Conservation (phyloP, 2,888 invertebrate species). For the Ceratothoa steindachneri region DNA sequence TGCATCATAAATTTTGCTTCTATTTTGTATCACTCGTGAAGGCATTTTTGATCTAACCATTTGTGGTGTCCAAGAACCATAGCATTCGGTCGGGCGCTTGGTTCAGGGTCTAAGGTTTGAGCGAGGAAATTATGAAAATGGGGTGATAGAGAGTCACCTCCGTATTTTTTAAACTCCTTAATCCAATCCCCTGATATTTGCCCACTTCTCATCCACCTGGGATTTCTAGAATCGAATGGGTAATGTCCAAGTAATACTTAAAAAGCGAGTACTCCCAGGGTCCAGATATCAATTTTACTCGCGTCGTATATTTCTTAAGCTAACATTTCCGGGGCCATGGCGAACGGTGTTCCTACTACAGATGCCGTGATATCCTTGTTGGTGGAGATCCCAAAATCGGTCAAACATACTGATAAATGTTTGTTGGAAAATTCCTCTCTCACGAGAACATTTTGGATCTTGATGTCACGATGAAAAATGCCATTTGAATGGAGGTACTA, state of each 20-base stretch:
- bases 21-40: background rate
- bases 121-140: background rate
- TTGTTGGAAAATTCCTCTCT: background rate
- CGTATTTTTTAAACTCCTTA: background rate
- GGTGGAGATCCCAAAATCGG: constrained; percentile 3
- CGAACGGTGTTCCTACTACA: background rate
- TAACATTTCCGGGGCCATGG: background rate
- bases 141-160: background rate
- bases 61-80: background rate
- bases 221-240: background rate
- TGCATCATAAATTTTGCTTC: no score
- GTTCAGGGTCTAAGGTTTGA: background rate
- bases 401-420: background rate
- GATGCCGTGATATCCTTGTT: background rate
- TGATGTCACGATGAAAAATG: background rate
- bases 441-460: background rate
- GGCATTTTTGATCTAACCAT: background rate
- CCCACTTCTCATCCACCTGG: background rate
- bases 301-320: background rate
- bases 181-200: background rate
- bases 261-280: background rate
- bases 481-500: background rate
- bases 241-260: background rate
- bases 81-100: background rate
- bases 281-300: background rate